Evolutionary conservation across 2,888 invertebrate genomes (phyloP), one percentile per base, ranked within the genome.

Genomic region (Leucania comma): DNA sequence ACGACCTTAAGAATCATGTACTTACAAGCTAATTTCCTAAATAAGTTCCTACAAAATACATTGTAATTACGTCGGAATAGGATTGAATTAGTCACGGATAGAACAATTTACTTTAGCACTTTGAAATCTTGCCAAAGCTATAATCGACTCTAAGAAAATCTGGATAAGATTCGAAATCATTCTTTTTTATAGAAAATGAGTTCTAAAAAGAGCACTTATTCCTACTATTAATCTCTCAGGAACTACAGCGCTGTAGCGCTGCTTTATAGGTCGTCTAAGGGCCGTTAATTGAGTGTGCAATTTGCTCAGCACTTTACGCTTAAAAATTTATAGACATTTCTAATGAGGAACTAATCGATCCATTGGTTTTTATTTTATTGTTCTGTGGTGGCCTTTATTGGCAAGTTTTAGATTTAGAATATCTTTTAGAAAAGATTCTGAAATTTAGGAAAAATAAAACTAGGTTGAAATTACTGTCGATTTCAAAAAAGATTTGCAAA

Each of bases 241-340:
- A 88, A 87, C 88, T 84, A 82, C 83, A 85, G 88, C 87, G 86
- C 85, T 90, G 88, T 87, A 89, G 86, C 86, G 86, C 87, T 85
- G 73, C 86, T 92, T 90, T 90, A 91, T 90, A 88, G 87, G 86
- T 83, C 72, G 80, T 83, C 87, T 90, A 88, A 89, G 86, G 79
- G 77, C 75, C 78, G 77, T 68, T 78, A 82, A 83, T 78, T 82
- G 56, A 48, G 60, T 62, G 68, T 38, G 59, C 71, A 32, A 73
- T 70, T 68, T 72, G 60, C 53, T 74, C 68, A 78, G 72, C 70
- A 64, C 68, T 79, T 68, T 69, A n/a, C 58, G 70, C 38, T 82
- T 62, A 64, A 61, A 69, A 71, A 78, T 74, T 71, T 75, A 80
- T 60, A 60, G 68, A 51, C 50, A 62, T 57, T 71, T 73, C 48